Evolutionary conservation across 2,797 vertebrate genomes (phyloP), one percentile per base, ranked within the genome.

Genomic region (Anisognathus igniventris): DNA sequence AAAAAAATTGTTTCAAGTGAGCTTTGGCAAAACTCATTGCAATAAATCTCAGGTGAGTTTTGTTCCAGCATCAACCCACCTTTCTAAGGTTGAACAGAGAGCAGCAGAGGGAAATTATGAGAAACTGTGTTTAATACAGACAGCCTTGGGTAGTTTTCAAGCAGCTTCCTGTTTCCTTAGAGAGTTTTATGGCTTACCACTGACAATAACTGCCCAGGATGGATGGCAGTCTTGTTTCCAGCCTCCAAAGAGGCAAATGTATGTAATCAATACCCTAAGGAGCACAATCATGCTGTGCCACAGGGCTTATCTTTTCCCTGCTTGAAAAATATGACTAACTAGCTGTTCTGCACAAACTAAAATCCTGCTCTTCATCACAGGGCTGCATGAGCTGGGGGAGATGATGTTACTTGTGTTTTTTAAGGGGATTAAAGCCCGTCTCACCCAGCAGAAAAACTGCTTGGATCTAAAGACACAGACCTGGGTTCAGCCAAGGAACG

Each of bases 401-500:
- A 48, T 53, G 42, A n/a, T 37, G 39, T 33, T 62, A 35, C 25
- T 18, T 15, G 21, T 30, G 37, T 2, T 58, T 73, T 67, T 83
- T 5, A 40, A 58, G 30, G 28, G 18, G 20, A 8, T 71, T 54
- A 74, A 77, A 88, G 18, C 47, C 15, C 1, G 2, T 40, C 42
- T 76, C 22, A 27, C 18, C 2, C 1, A 73, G 17, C 27, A 85
- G 53, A 58, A 64, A 51, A 66, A 16, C 8, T 17, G 4, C 40
- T 15, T 6, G 3, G 19, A 31, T 37, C 12, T 44, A 39, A 16
- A 58, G 67, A 24, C 2, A 24, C 19, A n/a, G 62, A 47, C 28
- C 25, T 1, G 2, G 60, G 35, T 58, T 95, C 56, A 58, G 40
- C 35, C 10, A 0, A 57, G 76, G 45, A 88, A 31, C 0, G 0